Evolutionary conservation across 2,113 vertebrate species (phyloP).

Genomic region (Neodontobutis hainanensis): DNA sequence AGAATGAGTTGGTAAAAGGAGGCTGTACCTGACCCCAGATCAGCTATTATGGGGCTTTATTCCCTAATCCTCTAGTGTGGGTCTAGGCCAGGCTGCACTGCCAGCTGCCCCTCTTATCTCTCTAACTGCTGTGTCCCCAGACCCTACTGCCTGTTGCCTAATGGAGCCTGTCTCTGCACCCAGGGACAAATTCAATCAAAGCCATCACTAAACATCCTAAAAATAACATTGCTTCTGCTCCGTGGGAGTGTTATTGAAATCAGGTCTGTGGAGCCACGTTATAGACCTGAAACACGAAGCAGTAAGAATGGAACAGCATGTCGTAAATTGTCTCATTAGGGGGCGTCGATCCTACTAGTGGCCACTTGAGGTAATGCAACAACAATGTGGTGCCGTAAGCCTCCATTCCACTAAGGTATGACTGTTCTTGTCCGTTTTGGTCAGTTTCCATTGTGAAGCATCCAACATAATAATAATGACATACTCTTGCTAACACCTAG

Average conservation of each 20-base stretch:
- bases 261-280: slow-evolving; percentile 26
- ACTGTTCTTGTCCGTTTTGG: background rate
- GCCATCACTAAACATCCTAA: slow-evolving; percentile 57
- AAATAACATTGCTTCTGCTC: slow-evolving; percentile 54
- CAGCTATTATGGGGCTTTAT: slow-evolving; percentile 78
- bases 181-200: slow-evolving; percentile 68
- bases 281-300: background rate
- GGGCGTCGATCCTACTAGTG: background rate
- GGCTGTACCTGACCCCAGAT: slow-evolving; percentile 73
- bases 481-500: no score
- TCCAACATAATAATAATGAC: no score
- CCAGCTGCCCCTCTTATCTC: slow-evolving; percentile 67
- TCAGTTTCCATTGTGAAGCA: background rate
- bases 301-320: background rate
- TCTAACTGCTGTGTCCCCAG: slow-evolving; percentile 68
- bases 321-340: background rate
- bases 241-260: slow-evolving; percentile 40
- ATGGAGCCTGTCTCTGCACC: slow-evolving; percentile 71
- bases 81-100: slow-evolving; percentile 64
- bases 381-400: background rate
- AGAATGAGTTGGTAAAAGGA: slow-evolving; percentile 64
- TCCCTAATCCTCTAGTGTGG: slow-evolving; percentile 76
- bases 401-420: background rate
- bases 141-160: slow-evolving; percentile 70
- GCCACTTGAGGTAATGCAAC: background rate